Evolutionary conservation across 1,140 invertebrate species (phyloP), one percentile per base, ranked within the genome.

Genomic region (Subanguina moxae): DNA sequence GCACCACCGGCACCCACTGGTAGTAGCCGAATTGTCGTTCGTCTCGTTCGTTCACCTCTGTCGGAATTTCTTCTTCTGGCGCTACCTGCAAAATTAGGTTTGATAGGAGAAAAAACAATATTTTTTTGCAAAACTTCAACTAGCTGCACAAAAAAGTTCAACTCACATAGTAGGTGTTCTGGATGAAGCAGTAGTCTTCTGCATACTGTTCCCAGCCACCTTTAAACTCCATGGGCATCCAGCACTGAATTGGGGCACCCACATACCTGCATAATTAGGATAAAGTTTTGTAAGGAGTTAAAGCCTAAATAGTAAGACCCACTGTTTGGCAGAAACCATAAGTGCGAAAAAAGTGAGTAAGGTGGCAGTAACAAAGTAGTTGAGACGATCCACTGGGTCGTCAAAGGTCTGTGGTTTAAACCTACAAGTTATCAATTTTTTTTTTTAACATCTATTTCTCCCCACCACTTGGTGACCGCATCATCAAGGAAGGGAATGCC

Each of bases 141-240:
- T 11, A 38, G 11, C 11, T 38, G 11, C 3, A 38, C 32, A 5
- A 38, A 3, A 38, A 38, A 11, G 32, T 3, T 38, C 11, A 38
- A 38, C 32, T 38, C 28, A 82, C 69, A 67, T 80, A 82, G 68
- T 80, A 82, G 19, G 81, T 82, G 58, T 82, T 83, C 57, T 82
- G 77, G 58, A 82, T 83, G 65, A 82, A 81, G 67, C 79, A 81
- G 62, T 81, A 81, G 61, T 81, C 80, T 68, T 80, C 76, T 1
- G 65, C 68, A 38, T 75, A 76, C 57, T 71, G 79, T 52, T 82
- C 80, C 80, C 80, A 82, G n/a, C 81, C 81, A 38, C 81, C 80
- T 68, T 72, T 76, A 32, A 76, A 77, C 57, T 77, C 75, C 72
- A 78, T 78, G n/a, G 80, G 80, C 78, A 79, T 75, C 76, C 78